These are phyloP conservation scores for Eupeodes luniger DNA, from an alignment of 2,888 invertebrate species.

Conservation along the genomic window DNA sequence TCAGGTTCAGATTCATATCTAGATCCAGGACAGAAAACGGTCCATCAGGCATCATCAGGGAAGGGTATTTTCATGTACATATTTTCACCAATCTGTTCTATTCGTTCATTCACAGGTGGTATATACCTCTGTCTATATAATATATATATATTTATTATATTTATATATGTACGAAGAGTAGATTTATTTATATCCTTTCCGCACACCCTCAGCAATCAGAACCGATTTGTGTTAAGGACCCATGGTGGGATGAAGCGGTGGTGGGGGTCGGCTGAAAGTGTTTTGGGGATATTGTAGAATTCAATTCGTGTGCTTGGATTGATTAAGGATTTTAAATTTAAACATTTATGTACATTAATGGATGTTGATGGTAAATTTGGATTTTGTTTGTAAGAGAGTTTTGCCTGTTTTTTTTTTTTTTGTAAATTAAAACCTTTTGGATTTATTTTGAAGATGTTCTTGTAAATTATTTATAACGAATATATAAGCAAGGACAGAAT, in stretches of 20 bases:
- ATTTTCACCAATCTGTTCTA: slow-evolving; percentile 64
- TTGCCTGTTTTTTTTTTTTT: slow-evolving; percentile 46
- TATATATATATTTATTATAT: neutral
- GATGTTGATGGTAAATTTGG: slow-evolving; percentile 63
- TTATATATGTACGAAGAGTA: neutral
- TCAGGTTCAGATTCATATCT: too few species aligned
- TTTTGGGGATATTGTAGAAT: slow-evolving; percentile 56
- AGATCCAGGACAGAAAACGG: too few species aligned
- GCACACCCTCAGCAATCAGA: slow-evolving; percentile 54
- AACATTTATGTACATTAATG: slow-evolving; percentile 72
- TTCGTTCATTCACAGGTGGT: slow-evolving; percentile 13
- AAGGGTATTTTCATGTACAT: slow-evolving; percentile 29
- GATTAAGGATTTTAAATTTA: slow-evolving; percentile 74
- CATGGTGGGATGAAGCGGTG: neutral
- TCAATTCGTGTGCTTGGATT: slow-evolving; percentile 64
- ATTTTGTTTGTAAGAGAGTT: slow-evolving; percentile 47
- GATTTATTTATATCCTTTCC: slow-evolving; percentile 25
- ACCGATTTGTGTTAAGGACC: slow-evolving; percentile 64
- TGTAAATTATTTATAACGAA: neutral
- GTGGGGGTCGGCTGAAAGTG: slow-evolving; percentile 37
- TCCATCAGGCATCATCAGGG: too few species aligned
- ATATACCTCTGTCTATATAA: neutral
- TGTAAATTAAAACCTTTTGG: slow-evolving; percentile 9
- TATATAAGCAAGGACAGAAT: neutral
- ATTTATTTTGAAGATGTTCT: slow-evolving; percentile 5